Conservation (phyloP, 2,888 invertebrate species). For the Ectobius pallidus region DNA sequence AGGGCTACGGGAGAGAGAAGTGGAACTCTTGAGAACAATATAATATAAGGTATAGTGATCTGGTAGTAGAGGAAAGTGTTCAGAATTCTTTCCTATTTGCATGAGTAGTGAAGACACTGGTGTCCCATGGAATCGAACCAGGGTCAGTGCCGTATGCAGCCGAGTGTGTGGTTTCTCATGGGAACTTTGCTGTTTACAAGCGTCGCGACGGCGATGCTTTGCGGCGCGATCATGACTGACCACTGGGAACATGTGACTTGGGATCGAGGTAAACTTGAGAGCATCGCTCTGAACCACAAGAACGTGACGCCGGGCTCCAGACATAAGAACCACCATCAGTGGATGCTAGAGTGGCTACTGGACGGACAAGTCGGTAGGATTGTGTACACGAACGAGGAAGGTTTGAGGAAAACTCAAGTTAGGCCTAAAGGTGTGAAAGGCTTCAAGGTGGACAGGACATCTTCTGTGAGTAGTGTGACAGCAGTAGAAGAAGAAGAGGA, state of each 20-base stretch:
- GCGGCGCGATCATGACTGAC: constrained; percentile 86
- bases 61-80: no score
- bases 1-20: no score
- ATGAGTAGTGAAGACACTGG: neutral
- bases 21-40: no score
- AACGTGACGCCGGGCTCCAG: neutral
- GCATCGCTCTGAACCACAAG: constrained; percentile 41
- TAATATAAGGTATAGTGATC: no score
- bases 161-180: constrained; percentile 68
- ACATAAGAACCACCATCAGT: constrained; percentile 7
- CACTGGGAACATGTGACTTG: constrained; percentile 90
- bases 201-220: constrained; percentile 80
- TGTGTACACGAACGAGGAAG: constrained; percentile 15
- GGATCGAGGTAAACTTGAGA: constrained; percentile 67
- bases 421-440: neutral
- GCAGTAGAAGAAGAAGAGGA: constrained; percentile 52
- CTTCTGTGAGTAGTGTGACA: constrained; percentile 14
- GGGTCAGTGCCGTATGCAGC: constrained; percentile 64
- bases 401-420: neutral
- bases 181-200: constrained; percentile 72
- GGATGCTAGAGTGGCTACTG: constrained; percentile 19
- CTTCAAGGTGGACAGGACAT: neutral
- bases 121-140: constrained; percentile 59
- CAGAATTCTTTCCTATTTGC: no score
- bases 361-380: constrained; percentile 11